phyloP scores from a whole-genome alignment of 2,113 vertebrate genomes.

The Sylvietta virens region DNA sequence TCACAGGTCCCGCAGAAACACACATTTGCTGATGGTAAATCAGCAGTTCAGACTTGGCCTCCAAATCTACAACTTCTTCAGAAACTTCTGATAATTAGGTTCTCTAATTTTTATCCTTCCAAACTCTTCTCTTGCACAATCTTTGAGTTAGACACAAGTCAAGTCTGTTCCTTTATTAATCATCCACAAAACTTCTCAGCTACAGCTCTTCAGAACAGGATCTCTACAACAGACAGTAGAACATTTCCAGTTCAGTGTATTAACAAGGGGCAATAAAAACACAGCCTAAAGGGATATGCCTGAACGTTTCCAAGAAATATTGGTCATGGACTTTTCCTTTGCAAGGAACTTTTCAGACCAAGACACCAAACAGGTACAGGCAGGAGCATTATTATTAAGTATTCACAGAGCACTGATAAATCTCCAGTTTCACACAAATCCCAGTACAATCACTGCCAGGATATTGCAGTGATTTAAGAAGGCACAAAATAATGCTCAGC shows the following conservation, averaged over 20 bases:
- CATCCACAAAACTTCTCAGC: neutral
- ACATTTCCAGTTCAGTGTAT: neutral
- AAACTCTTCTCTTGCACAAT: accelerated
- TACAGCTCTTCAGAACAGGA: neutral
- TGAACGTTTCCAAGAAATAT: neutral
- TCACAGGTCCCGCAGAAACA: neutral
- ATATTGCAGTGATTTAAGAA: neutral
- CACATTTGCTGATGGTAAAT: neutral
- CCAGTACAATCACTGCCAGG: neutral
- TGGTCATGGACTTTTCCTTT: neutral
- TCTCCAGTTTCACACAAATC: neutral
- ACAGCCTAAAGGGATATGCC: neutral
- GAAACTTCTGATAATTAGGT: too few species aligned
- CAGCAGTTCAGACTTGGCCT: neutral
- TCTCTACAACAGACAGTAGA: neutral
- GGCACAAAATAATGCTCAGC: neutral
- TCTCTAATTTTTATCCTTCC: neutral
- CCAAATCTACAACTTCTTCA: neutral
- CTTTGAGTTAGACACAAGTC: neutral
- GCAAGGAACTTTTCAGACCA: neutral
- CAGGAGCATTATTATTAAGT: neutral
- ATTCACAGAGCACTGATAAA: neutral
- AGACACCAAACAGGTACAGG: neutral
- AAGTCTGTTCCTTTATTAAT: neutral
- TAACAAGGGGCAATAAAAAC: neutral